phyloP scores from a whole-genome alignment of 2,797 vertebrate species.

The Buphagus erythrorhynchus region DNA sequence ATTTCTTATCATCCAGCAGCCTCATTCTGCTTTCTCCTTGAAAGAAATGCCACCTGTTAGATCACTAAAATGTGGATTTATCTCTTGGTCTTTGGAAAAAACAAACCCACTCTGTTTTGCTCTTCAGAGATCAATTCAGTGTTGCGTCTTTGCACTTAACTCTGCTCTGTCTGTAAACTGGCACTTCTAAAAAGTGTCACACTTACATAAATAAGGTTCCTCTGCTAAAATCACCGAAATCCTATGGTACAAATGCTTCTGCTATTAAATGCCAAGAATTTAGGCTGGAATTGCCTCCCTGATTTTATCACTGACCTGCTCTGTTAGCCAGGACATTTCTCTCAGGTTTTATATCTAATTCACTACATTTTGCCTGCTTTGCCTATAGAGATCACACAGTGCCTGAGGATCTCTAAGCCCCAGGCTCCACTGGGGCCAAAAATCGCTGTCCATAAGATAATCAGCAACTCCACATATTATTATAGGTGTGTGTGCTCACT shows the following conservation, averaged over 20 bases:
- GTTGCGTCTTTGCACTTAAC: not conserved
- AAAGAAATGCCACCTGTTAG: slow-evolving; percentile 17
- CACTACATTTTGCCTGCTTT: not conserved
- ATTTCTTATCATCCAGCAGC: not conserved
- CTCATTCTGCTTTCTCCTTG: not conserved
- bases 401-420: not conserved
- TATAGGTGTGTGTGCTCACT: not conserved
- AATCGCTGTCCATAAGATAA: not conserved
- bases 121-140: not conserved
- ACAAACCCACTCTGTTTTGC: not conserved
- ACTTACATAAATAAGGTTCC: not conserved
- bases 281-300: not conserved
- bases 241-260: not conserved
- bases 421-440: not conserved
- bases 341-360: not conserved
- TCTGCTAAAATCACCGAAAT: not conserved
- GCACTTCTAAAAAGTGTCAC: not conserved
- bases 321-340: not conserved
- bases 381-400: not conserved
- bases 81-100: not conserved
- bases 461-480: not conserved
- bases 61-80: not conserved
- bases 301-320: not conserved
- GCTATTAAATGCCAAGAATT: not conserved
- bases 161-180: not conserved